phyloP scores from a whole-genome alignment of 1,140 invertebrate species.

The Prorops nasuta region DNA sequence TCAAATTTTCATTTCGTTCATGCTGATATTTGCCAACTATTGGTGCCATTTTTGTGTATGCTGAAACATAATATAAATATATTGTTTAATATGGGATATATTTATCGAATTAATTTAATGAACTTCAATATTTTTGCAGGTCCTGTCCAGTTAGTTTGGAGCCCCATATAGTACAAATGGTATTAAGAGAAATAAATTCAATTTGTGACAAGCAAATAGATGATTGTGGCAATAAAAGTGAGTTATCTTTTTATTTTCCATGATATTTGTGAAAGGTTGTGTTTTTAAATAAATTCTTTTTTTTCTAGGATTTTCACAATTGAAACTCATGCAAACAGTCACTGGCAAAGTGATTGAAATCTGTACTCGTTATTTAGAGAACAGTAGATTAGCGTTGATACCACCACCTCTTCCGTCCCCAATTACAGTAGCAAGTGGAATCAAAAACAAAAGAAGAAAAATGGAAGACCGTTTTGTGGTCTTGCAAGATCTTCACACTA shows the following conservation, averaged over 20 bases:
- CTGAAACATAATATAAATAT: background rate
- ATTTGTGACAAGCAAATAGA: constrained; percentile 64
- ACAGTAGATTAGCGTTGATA: constrained; percentile 57
- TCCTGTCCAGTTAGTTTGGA: constrained; percentile 67
- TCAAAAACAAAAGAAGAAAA: constrained; percentile 75
- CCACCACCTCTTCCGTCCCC: constrained; percentile 55
- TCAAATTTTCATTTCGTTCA: constrained; percentile 64
- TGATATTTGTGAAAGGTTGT: background rate
- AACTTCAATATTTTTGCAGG: constrained; percentile 53
- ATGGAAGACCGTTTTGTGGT: constrained; percentile 88
- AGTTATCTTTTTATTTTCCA: constrained; percentile 52
- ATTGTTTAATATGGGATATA: constrained; percentile 5
- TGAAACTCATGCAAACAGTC: constrained; percentile 72
- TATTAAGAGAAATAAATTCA: constrained; percentile 65
- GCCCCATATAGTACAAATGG: constrained; percentile 62
- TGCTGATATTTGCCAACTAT: constrained; percentile 63
- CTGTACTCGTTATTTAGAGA: constrained; percentile 67
- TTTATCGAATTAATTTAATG: background rate
- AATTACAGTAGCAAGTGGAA: constrained; percentile 63
- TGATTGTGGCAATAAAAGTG: constrained; percentile 64
- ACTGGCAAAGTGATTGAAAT: constrained; percentile 70
- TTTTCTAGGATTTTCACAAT: constrained; percentile 67
- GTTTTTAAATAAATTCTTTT: constrained; percentile 4
- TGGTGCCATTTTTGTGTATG: constrained; percentile 47
- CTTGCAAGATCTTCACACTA: constrained; percentile 68